phyloP scores from a whole-genome alignment of 2,797 vertebrate genomes.

The Platalea minor region DNA sequence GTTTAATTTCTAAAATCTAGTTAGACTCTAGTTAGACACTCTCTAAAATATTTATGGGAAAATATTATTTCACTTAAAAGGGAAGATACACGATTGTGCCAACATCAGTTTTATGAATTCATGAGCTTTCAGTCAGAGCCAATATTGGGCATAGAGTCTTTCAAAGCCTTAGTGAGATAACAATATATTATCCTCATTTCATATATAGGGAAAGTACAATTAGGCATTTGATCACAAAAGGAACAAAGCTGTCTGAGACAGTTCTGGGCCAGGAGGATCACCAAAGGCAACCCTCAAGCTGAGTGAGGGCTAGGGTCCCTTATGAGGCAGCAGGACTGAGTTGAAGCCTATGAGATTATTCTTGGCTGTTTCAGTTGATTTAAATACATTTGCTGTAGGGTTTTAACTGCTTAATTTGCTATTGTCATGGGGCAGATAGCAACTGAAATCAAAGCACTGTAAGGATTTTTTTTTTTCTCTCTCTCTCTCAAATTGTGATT shows the following conservation, averaged over 20 bases:
- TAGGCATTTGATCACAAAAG: too few species aligned
- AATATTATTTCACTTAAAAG: slow-evolving; percentile 21
- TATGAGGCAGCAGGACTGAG: neutral
- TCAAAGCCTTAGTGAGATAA: neutral
- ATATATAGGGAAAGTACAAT: too few species aligned
- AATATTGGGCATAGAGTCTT: neutral
- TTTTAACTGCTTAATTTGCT: neutral
- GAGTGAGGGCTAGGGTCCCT: neutral
- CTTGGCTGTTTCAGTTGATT: neutral
- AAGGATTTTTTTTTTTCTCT: neutral
- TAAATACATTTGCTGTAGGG: neutral
- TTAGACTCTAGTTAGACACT: neutral
- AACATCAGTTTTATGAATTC: slow-evolving; percentile 1
- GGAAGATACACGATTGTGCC: neutral
- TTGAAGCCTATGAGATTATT: neutral
- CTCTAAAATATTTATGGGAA: slow-evolving; percentile 20
- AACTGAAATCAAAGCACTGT: neutral
- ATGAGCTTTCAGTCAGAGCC: neutral
- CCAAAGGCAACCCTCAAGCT: neutral
- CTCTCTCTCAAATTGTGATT: neutral
- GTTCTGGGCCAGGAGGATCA: too few species aligned
- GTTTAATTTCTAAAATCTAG: neutral
- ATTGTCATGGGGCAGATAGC: neutral
- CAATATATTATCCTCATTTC: too few species aligned
- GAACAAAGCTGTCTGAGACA: too few species aligned